phyloP scores from a whole-genome alignment of 2,888 invertebrate genomes.

The Candidula unifasciata region DNA sequence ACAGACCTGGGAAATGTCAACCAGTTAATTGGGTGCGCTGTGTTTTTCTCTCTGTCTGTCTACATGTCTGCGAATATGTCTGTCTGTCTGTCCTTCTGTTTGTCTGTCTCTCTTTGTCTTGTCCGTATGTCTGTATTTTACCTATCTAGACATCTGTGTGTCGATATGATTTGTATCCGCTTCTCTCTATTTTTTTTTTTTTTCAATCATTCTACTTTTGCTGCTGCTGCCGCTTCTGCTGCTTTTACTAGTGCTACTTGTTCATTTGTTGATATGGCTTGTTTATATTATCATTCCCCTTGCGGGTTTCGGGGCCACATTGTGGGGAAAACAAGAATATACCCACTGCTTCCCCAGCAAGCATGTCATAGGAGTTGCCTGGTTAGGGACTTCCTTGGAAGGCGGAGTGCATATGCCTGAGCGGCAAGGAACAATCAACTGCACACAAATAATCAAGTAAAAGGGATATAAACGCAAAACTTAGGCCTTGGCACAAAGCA shows the following conservation, averaged over 20 bases:
- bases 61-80: too few relatives aligned
- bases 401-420: too few relatives aligned
- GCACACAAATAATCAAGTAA: too few relatives aligned
- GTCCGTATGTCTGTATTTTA: not conserved
- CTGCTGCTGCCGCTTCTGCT: too few relatives aligned
- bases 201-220: not conserved
- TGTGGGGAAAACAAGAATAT: too few relatives aligned
- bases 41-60: slow-evolving; percentile 5
- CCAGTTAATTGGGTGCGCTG: not conserved
- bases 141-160: not conserved
- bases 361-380: too few relatives aligned
- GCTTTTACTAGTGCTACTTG: not conserved
- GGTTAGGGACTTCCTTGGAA: too few relatives aligned
- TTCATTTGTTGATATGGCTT: not conserved
- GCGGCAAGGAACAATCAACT: too few relatives aligned
- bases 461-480: too few relatives aligned
- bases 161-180: not conserved
- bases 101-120: not conserved
- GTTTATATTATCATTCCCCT: not conserved
- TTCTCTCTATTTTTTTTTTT: not conserved
- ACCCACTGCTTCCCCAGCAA: too few relatives aligned
- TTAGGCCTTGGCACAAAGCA: too few relatives aligned
- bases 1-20: not conserved
- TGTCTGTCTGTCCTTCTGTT: not conserved
- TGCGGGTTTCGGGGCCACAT: too few relatives aligned